Percentiles rank a stretch among this genome's conserved stretches.
Conservation (phyloP, 2,797 vertebrate genomes). For the Silurus aristotelis region DNA sequence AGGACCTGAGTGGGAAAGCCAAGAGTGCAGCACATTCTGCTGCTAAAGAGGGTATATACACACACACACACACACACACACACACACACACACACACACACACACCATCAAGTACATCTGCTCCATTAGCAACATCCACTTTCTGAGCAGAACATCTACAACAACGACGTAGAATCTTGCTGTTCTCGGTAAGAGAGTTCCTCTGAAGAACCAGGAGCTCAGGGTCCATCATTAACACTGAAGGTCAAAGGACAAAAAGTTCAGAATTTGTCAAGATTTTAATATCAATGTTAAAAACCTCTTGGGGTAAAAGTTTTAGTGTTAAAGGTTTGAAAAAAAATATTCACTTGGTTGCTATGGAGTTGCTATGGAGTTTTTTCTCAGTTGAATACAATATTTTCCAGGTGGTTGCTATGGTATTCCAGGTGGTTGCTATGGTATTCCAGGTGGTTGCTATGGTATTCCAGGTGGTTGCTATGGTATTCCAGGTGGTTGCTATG, state of each 20-base stretch:
- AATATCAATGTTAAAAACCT: background rate
- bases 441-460: background rate
- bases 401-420: background rate
- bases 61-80: too few relatives aligned
- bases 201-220: too few relatives aligned
- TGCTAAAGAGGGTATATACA: constrained; percentile 78
- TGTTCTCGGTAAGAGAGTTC: too few relatives aligned
- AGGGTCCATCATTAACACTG: background rate
- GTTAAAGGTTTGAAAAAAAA: background rate
- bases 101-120: background rate
- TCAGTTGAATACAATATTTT: too few relatives aligned
- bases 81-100: too few relatives aligned
- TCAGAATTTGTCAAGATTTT: background rate
- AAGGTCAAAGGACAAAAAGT: background rate
- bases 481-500: background rate
- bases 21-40: constrained; percentile 73
- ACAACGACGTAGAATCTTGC: too few relatives aligned
- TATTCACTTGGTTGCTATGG: background rate
- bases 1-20: constrained; percentile 76
- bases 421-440: background rate
- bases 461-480: background rate
- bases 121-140: too few relatives aligned
- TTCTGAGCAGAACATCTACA: too few relatives aligned
- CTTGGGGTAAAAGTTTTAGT: background rate
- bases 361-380: background rate